Base-by-base conservation (phyloP, 2,888 invertebrate genomes). In the Agrochola lota region DNA sequence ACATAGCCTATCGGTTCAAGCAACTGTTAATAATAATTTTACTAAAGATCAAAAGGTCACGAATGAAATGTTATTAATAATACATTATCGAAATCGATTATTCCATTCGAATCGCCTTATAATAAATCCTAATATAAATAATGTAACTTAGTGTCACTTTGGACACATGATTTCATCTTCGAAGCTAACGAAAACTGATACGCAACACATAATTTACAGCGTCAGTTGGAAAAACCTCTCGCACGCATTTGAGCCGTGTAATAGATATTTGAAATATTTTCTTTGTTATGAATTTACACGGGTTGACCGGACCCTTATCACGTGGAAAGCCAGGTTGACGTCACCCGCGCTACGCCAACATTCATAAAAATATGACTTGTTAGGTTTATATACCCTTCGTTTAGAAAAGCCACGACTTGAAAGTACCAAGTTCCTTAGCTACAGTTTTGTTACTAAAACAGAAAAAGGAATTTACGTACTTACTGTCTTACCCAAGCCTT, bases 281-380 rank as follows among this genome's bases (percentile, higher is more conserved):
- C 75, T 85, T 77, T 88, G 85, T 87, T 86, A 87, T 85, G 87
- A 88, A 85, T 87, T 89, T 89, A 89, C 82, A 85, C 72, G 86
- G 87, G 86, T 88, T 87, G 86, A 85, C 82, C 84, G 77, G 78
- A 92, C 92, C 92, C 92, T 89, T 90, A 87, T 92, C 92, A 92
- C 60, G 77, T 77, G 77, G 77, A 87, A 90, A 91, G 88, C 87
- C 88, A 87, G 81, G 80, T 86, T 87, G 90, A 89, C 90, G 74
- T 88, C 81, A 81, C 70, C 74, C 57, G 70, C 30, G 67, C 46
- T 64, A 74, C 72, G 60, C 57, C 64, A 74, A 72, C 69, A 74
- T 77, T 62, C n/a, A 71, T 63, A 84, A 79, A 80, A 86, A 77
- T 75, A 71, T 81, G 59, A 68, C 74, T 71, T 78, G 77, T 62